Base-by-base conservation (phyloP, 2,888 invertebrate genomes). In the Cheilosia vulpina region DNA sequence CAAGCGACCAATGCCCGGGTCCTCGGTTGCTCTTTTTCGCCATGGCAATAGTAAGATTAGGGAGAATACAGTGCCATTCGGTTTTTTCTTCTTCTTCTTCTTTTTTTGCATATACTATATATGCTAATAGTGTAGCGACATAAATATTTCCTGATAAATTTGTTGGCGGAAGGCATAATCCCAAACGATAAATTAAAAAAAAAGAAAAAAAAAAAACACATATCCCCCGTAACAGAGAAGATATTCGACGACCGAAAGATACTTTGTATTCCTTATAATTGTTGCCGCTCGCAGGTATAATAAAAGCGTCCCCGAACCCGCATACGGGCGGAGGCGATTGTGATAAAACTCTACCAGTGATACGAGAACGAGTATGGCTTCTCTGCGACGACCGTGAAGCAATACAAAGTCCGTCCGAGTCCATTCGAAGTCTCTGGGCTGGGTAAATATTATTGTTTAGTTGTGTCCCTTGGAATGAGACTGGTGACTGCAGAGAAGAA, bases 131-230 rank as follows among this genome's bases (percentile, higher is more conserved):
- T 81, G 68, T 76, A 76, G 71, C 66, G 81, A 85, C 85, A 81
- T 85, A 85, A 85, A 85, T 85, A 85, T 81, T 81, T 77, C 68
- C 85, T 76, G 85, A 85, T 85, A 85, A 85, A 85, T 85, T 81
- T 68, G 60, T 57, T 38, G 34, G 57, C 45, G 47, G 85, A 81
- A 62, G 72, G 76, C 57, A 62, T 80, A 85, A 81, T 76, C 80
- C 85, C 71, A 65, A 50, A 52, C 72, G 66, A 85, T 85, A 85
- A 85, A 85, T 85, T 85, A 71, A 76, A 75, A 68, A 47, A 66
- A n/a, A n/a, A n/a, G n/a, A n/a, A n/a, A n/a, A 58, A 68, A 66
- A 43, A 43, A 21, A 52, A 24, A 34, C 0, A 50, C 19, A 47
- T 11, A 69, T 45, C 27, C 62, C 0, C 17, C 7, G 27, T 7